These are phyloP conservation scores for Nyctereutes procyonoides DNA, from an alignment of 2,113 vertebrate genomes.

Conservation along the genomic window DNA sequence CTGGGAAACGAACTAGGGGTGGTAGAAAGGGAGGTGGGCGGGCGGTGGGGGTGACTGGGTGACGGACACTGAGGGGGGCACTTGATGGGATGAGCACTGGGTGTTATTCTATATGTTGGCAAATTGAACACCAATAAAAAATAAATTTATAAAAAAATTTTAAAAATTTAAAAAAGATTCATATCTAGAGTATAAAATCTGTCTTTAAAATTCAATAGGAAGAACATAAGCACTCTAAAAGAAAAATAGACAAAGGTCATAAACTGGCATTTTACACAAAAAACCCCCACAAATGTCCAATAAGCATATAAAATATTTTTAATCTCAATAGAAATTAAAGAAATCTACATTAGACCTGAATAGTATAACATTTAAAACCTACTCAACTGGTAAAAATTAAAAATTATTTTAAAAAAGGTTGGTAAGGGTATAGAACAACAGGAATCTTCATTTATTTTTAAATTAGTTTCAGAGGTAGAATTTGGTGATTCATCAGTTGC, in stretches of 20 bases:
- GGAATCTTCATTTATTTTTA: background rate
- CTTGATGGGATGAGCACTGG: no score
- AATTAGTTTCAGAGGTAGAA: background rate
- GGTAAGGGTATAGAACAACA: background rate
- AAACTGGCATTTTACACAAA: background rate
- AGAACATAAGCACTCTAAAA: background rate
- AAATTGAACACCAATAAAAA: no score
- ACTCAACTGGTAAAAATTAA: background rate
- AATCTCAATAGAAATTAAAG: background rate
- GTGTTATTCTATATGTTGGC: no score
- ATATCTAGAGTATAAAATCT: background rate
- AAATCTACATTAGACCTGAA: background rate
- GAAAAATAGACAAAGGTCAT: background rate
- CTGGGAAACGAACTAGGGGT: no score
- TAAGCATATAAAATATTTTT: background rate
- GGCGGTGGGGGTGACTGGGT: no score
- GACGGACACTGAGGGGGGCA: no score
- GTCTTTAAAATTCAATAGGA: background rate
- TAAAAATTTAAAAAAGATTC: background rate
- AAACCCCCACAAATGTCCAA: background rate
- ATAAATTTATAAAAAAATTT: no score
- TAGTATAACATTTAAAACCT: background rate
- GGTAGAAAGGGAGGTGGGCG: no score
- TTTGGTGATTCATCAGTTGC: background rate
- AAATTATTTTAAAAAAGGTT: background rate